Evolutionary conservation across 2,113 vertebrate genomes (phyloP).

Genomic region (Psophia crepitans): DNA sequence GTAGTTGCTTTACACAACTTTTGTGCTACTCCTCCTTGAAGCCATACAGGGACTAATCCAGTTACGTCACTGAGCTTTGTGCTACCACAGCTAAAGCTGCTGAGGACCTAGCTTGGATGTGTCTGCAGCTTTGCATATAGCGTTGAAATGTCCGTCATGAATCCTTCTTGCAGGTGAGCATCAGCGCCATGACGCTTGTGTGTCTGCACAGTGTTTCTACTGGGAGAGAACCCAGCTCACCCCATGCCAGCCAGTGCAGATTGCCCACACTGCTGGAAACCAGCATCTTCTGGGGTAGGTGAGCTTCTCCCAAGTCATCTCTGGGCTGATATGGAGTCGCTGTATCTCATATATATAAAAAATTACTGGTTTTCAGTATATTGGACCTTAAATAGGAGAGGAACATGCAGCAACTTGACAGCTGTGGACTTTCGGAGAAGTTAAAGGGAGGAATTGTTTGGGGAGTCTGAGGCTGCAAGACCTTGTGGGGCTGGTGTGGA

Average conservation of each 20-base stretch:
- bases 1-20: background rate
- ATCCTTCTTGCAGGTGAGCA: background rate
- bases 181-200: accelerated
- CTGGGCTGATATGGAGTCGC: background rate
- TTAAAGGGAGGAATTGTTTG: background rate
- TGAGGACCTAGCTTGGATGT: background rate
- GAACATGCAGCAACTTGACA: background rate
- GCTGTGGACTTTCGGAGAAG: background rate
- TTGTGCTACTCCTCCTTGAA: background rate
- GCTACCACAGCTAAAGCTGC: background rate
- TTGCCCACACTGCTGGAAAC: background rate
- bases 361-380: background rate
- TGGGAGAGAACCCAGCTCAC: background rate
- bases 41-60: background rate
- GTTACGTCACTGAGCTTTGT: background rate
- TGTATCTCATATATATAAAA: background rate
- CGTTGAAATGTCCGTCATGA: background rate
- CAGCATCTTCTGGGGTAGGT: background rate
- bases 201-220: no score
- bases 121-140: background rate
- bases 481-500: background rate
- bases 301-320: background rate
- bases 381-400: background rate
- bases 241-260: accelerated
- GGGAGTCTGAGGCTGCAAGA: background rate